Base-by-base conservation (phyloP, 2,113 vertebrate genomes). In the Gnathonemus echidnorhynchus region DNA sequence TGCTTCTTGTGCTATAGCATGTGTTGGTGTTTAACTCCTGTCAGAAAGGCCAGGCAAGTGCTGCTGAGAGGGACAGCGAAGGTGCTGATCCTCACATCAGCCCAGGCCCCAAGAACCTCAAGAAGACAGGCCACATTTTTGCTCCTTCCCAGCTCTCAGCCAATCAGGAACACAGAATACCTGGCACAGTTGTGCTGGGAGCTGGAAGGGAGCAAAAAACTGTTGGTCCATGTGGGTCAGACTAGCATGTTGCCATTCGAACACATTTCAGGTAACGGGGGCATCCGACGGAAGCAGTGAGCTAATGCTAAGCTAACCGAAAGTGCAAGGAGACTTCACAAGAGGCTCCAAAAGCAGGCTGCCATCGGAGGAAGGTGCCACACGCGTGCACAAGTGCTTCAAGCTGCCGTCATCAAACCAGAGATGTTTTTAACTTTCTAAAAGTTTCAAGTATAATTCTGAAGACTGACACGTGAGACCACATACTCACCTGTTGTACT, bases 401-500 rank as follows among this genome's bases (percentile, higher is more conserved):
- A 31, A 66, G n/a, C 10, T 11, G 10, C n/a, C n/a, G 3, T 4
- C 62, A 11, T 66, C 62, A 66, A 27, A 66, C n/a, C 62, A 66
- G n/a, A 3, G 9, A 27, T 3, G 9, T 66, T 70, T 70, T 31
- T 70, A 70, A 70, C 62, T 27, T 31, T 13, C 27, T 27, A 27
- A 11, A 27, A 70, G 62, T 70, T 70, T 70, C 3, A 13, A 27
- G 62, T 31, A 5, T 31, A 70, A 70, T 27, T 66, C 58, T 3
- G n/a, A 66, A 11, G 3, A 27, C 24, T 66, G 58, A 70, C n/a
- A 31, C 27, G 0, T 0, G 27, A 87, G 50, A 35, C 24, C 5
- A 35, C 7, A 39, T 87, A 95, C 97, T 98, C 94, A 99, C 98
- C 98, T 95, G 94, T 99, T 99, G 96, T 99, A 99, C 93, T 99